These are phyloP conservation scores for Onychostoma macrolepis DNA, from an alignment of 2,113 vertebrate species.

Conservation along the genomic window DNA sequence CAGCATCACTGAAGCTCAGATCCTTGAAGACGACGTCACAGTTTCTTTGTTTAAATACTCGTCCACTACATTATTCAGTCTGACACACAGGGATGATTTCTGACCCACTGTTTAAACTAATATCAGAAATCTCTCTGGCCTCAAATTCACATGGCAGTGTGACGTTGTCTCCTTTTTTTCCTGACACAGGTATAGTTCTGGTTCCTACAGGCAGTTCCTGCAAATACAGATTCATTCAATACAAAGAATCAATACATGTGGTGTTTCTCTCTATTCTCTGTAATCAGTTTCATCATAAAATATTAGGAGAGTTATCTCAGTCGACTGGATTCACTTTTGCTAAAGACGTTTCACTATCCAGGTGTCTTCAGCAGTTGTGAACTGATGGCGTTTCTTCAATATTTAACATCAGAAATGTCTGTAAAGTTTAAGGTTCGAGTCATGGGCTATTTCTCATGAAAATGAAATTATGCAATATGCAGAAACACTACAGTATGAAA, in stretches of 20 bases:
- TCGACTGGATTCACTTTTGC: too few relatives aligned
- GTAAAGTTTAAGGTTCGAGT: neutral
- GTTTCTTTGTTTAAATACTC: too few relatives aligned
- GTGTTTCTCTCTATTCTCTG: too few relatives aligned
- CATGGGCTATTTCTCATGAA: neutral
- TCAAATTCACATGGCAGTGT: neutral
- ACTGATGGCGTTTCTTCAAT: too few relatives aligned
- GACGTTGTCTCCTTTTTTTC: neutral
- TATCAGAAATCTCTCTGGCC: too few relatives aligned
- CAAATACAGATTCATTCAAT: neutral
- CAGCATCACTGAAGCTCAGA: too few relatives aligned
- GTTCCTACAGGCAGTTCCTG: neutral
- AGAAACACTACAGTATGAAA: too few relatives aligned
- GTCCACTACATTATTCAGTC: neutral
- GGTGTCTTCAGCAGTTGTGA: too few relatives aligned
- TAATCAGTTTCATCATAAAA: neutral
- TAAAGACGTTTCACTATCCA: too few relatives aligned
- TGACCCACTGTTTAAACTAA: too few relatives aligned
- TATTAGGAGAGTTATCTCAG: neutral
- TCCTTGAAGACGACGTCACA: too few relatives aligned
- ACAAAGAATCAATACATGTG: neutral
- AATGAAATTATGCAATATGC: neutral
- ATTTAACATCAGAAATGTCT: neutral
- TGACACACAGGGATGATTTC: neutral
- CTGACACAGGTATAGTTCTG: fast-evolving